phyloP scores from a whole-genome alignment of 2,797 vertebrate genomes.

The Tragopan temminckii region DNA sequence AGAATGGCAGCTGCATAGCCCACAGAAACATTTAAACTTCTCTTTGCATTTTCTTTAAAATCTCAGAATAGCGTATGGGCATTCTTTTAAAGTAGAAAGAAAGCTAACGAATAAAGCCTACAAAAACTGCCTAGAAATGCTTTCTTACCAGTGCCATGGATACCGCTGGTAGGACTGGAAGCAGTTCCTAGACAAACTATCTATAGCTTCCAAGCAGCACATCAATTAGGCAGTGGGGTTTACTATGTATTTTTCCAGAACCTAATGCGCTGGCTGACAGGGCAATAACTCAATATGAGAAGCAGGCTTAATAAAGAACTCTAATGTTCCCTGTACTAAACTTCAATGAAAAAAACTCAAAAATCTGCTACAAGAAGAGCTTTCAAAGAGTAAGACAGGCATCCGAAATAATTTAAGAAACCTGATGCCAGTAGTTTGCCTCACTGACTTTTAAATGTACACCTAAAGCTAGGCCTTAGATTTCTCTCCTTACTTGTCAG shows the following conservation, averaged over 20 bases:
- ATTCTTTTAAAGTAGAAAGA: constrained; percentile 44
- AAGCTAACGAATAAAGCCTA: background rate
- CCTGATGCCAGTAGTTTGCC: constrained; percentile 4
- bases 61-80: constrained; percentile 19
- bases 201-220: constrained; percentile 12
- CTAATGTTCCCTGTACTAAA: background rate
- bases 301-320: constrained; percentile 2
- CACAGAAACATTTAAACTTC: constrained; percentile 60
- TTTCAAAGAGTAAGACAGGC: constrained; percentile 14
- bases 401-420: constrained; percentile 54
- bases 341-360: constrained; percentile 6
- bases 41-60: constrained; percentile 55
- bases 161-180: constrained; percentile 23
- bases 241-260: constrained; percentile 38
- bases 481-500: constrained; percentile 11
- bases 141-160: constrained; percentile 16
- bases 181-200: constrained; percentile 27
- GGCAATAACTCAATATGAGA: constrained; percentile 5
- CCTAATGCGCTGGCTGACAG: background rate
- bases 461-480: constrained; percentile 24
- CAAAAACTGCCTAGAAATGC: constrained; percentile 21
- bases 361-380: background rate
- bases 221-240: background rate
- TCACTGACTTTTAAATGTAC: constrained; percentile 54
- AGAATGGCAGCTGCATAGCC: constrained; percentile 61